These are phyloP conservation scores for Ormyrus nitidulus DNA, from an alignment of 2,888 invertebrate species.

Conservation along the genomic window DNA sequence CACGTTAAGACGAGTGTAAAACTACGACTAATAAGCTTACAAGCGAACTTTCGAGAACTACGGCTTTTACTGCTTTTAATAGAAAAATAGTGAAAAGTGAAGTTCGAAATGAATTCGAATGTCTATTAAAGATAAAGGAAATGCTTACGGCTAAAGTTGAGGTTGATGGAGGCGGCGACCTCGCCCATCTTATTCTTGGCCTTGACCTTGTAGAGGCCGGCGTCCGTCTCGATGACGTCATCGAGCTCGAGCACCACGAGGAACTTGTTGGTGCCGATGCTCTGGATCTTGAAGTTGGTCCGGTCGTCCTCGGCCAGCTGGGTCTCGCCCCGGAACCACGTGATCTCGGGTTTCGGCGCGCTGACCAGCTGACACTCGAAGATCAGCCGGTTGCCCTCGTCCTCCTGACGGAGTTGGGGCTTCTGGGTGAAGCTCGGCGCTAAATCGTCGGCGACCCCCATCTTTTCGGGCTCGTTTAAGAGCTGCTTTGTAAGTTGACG, in stretches of 20 bases:
- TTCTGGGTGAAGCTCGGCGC: slow-evolving; percentile 99
- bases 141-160: slow-evolving; percentile 97
- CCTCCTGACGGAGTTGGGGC: slow-evolving; percentile 96
- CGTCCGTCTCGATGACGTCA: slow-evolving; percentile 96
- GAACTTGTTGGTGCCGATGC: slow-evolving; percentile 90
- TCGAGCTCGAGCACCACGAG: slow-evolving; percentile 94
- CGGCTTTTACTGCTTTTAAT: too few relatives aligned
- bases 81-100: too few relatives aligned
- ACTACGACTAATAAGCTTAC: too few relatives aligned
- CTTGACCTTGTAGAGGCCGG: slow-evolving; percentile 97
- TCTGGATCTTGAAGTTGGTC: slow-evolving; percentile 92
- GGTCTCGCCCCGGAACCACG: slow-evolving; percentile 93
- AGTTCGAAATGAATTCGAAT: too few relatives aligned
- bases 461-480: slow-evolving; percentile 66
- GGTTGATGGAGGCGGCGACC: slow-evolving; percentile 96
- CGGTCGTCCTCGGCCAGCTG: slow-evolving; percentile 89
- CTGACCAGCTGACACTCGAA: slow-evolving; percentile 95
- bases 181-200: slow-evolving; percentile 98
- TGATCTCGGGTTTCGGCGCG: slow-evolving; percentile 92
- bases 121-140: background rate
- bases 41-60: too few relatives aligned
- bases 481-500: background rate
- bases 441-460: slow-evolving; percentile 95
- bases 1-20: slow-evolving; percentile 53
- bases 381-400: slow-evolving; percentile 95